phyloP scores from a whole-genome alignment of 2,113 vertebrate species.

The Eidolon helvum region DNA sequence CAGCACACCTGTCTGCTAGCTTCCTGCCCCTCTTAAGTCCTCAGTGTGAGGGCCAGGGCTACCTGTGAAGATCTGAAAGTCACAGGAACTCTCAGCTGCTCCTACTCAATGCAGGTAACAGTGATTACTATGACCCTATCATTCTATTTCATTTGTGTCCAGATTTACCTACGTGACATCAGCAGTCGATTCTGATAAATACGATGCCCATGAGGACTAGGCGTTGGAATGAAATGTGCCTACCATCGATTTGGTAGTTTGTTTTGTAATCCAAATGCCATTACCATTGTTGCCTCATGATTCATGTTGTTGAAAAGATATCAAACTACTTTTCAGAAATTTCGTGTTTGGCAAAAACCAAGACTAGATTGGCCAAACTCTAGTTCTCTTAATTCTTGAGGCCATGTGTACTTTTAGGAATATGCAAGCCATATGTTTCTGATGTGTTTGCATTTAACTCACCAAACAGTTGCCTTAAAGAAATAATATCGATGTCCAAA shows the following conservation, averaged over 20 bases:
- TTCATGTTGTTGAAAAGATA: background rate
- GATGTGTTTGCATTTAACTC: background rate
- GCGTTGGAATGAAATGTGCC: background rate
- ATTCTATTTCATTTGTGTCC: background rate
- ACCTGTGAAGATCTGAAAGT: background rate
- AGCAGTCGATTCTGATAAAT: background rate
- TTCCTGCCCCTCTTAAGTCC: background rate
- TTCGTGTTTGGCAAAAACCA: background rate
- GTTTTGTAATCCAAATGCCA: background rate
- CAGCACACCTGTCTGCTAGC: accelerated
- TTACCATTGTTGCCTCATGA: background rate
- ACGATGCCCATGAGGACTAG: background rate
- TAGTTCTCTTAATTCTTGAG: background rate
- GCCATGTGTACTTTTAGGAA: conserved; percentile 17
- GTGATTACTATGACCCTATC: accelerated
- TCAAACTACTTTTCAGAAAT: background rate
- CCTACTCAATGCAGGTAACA: background rate
- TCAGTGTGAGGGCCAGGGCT: background rate
- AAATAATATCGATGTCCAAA: background rate
- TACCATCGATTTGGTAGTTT: background rate
- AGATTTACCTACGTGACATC: background rate
- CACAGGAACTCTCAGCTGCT: background rate
- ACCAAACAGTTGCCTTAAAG: background rate
- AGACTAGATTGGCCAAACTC: background rate
- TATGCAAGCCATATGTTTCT: background rate